Conservation (phyloP, 1,140 invertebrate genomes). For the Papilio helenus region DNA sequence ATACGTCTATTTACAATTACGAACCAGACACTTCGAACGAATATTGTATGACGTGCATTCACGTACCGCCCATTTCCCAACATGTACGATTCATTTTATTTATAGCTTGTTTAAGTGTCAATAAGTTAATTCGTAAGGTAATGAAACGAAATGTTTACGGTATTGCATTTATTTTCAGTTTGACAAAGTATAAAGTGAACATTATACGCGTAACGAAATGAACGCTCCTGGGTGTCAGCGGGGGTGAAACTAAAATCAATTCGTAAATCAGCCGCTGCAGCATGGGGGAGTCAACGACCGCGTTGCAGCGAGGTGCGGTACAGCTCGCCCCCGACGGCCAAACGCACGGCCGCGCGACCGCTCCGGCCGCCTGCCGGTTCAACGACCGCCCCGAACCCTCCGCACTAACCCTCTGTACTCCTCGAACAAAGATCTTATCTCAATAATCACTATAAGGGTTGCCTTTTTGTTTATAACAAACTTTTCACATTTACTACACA, state of each 20-base stretch:
- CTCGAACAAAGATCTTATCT: slow-evolving; percentile 36
- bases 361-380: slow-evolving; percentile 31
- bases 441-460: slow-evolving; percentile 29
- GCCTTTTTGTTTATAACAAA: slow-evolving; percentile 20
- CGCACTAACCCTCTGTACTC: slow-evolving; percentile 26
- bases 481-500: slow-evolving; percentile 4
- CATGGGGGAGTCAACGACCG: slow-evolving; percentile 38
- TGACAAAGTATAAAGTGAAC: not conserved
- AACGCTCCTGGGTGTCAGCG: slow-evolving; percentile 7
- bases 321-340: slow-evolving; percentile 33
- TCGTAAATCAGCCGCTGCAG: slow-evolving; percentile 34
- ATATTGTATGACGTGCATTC: too few species aligned
- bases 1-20: not conserved
- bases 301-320: slow-evolving; percentile 22
- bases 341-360: slow-evolving; percentile 23
- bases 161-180: not conserved
- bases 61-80: too few species aligned
- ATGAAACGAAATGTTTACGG: not conserved
- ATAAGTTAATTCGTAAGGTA: too few species aligned
- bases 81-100: too few species aligned
- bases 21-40: not conserved
- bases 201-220: slow-evolving; percentile 15
- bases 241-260: slow-evolving; percentile 38
- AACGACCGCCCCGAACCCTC: slow-evolving; percentile 36
- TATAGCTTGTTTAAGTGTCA: too few species aligned